Conservation (phyloP, 2,888 invertebrate species). For the Nipponacmea schrenckii region DNA sequence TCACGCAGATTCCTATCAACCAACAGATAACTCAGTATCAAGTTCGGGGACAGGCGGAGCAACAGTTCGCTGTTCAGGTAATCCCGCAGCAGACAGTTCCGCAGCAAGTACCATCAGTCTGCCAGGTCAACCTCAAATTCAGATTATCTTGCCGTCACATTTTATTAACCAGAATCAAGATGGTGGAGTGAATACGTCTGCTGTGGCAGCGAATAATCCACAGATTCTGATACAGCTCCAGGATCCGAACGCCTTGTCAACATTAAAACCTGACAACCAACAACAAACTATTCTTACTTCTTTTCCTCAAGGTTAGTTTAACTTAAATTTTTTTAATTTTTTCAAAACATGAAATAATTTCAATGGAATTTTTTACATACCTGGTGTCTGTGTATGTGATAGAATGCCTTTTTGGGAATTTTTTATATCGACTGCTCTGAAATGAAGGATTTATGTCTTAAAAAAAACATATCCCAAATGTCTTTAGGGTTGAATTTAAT, state of each 20-base stretch:
- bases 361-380: too few relatives aligned
- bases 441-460: too few relatives aligned
- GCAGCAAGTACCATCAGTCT: constrained; percentile 5
- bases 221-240: constrained; percentile 32
- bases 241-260: constrained; percentile 7
- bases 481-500: too few relatives aligned
- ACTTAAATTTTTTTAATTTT: too few relatives aligned
- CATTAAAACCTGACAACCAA: neutral
- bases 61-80: neutral
- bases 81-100: constrained; percentile 11
- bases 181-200: neutral
- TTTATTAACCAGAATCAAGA: neutral
- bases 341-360: too few relatives aligned
- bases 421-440: too few relatives aligned
- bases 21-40: neutral
- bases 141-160: constrained; percentile 29
- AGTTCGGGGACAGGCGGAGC: neutral
- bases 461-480: too few relatives aligned
- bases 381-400: too few relatives aligned
- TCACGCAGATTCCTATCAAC: neutral
- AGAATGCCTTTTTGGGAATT: too few relatives aligned
- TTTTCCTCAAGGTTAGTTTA: too few relatives aligned
- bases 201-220: constrained; percentile 5
- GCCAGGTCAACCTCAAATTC: constrained; percentile 25
- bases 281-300: neutral